Evolutionary conservation across 2,113 vertebrate species (phyloP).

Genomic region (Emydocephalus ijimae): DNA sequence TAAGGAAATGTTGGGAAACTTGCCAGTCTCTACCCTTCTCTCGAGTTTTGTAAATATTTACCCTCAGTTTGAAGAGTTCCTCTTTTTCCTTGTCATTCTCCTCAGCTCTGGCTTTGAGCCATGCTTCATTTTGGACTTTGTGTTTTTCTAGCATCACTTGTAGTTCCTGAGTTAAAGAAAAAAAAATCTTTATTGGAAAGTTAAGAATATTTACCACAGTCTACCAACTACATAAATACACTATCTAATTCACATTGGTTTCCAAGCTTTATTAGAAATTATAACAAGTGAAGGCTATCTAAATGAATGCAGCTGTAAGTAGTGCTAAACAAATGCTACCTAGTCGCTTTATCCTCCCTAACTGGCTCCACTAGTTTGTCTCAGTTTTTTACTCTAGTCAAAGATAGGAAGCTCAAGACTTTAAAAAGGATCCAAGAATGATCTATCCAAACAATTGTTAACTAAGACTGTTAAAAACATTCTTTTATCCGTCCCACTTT

Average conservation of each 20-base stretch:
- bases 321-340: not conserved
- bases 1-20: not conserved
- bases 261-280: not conserved
- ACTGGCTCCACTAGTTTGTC: not conserved
- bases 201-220: not conserved
- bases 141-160: conserved; percentile 72
- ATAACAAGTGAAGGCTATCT: not conserved
- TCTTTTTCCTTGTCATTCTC: conserved; percentile 72
- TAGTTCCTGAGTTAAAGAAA: conserved; percentile 59
- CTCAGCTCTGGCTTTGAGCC: conserved; percentile 67
- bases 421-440: not conserved
- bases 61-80: conserved; percentile 67
- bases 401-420: not conserved
- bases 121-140: conserved; percentile 69
- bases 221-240: not conserved
- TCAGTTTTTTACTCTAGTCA: not conserved
- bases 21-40: not conserved
- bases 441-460: not conserved
- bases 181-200: not conserved
- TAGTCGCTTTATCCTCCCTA: not conserved
- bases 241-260: not conserved
- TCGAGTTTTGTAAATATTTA: conserved; percentile 28
- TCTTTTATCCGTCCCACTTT: not conserved
- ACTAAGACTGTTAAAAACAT: not conserved
- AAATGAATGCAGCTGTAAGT: not conserved